Evolutionary conservation across 2,888 invertebrate genomes (phyloP).

Genomic region (Phyllotreta cruciferae): DNA sequence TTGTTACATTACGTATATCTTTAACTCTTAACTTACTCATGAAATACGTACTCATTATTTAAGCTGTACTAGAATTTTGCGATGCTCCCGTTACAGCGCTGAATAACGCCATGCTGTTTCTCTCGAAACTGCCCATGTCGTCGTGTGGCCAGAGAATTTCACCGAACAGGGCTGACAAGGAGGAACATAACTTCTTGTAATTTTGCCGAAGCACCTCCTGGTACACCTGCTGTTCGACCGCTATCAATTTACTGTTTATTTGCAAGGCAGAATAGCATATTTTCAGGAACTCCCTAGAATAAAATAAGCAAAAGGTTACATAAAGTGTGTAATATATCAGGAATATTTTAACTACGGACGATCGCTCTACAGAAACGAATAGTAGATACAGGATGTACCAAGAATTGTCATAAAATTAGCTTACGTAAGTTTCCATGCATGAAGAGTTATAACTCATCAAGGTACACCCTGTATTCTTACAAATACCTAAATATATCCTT

Average conservation of each 20-base stretch:
- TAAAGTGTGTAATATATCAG: conserved; percentile 7
- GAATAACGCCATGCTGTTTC: conserved; percentile 80
- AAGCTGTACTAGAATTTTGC: conserved; percentile 79
- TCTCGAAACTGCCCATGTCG: conserved; percentile 69
- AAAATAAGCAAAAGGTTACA: conserved; percentile 14
- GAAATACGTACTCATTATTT: conserved; percentile 16
- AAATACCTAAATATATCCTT: conserved; percentile 81
- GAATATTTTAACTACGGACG: not conserved
- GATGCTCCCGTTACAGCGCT: conserved; percentile 82
- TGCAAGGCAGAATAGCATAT: conserved; percentile 90
- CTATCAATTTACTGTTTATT: conserved; percentile 87
- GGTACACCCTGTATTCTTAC: not conserved
- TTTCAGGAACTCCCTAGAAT: conserved; percentile 84
- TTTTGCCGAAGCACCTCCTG: conserved; percentile 88
- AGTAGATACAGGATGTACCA: no score
- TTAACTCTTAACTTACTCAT: conserved; percentile 14
- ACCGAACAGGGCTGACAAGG: conserved; percentile 75
- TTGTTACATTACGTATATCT: not conserved
- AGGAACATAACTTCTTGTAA: conserved; percentile 84
- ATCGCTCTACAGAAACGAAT: no score
- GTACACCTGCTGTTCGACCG: conserved; percentile 89
- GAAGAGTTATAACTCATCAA: not conserved
- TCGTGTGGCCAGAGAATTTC: conserved; percentile 73
- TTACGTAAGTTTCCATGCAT: no score
- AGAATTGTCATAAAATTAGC: no score